A percentile compares a stretch with the other conserved stretches of the same genome.
Evolutionary conservation across 2,113 vertebrate species (phyloP).

Genomic region (Acanthochromis polyacanthus): DNA sequence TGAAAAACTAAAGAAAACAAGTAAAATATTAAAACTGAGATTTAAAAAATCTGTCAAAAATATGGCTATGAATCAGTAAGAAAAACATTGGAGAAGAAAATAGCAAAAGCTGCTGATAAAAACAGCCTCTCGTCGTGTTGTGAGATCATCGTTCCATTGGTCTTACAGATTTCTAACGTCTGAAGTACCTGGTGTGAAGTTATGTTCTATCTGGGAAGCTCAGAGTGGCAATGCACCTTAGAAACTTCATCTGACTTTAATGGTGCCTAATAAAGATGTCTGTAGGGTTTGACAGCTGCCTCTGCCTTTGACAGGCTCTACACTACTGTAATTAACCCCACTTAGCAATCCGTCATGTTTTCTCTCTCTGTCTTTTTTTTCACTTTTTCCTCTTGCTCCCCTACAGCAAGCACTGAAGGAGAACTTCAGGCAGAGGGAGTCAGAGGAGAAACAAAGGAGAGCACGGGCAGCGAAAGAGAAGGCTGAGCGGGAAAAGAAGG

Average conservation of each 20-base stretch:
- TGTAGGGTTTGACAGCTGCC: slow-evolving; percentile 56
- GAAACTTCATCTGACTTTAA: slow-evolving; percentile 54
- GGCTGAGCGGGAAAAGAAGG: slow-evolving; percentile 92
- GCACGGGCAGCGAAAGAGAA: slow-evolving; percentile 93
- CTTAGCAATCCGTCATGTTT: slow-evolving; percentile 58
- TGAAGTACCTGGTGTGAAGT: slow-evolving; percentile 1
- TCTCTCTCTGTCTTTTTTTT: slow-evolving; percentile 8
- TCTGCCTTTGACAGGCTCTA: slow-evolving; percentile 53
- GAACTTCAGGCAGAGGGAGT: slow-evolving; percentile 90
- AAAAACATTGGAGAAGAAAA: not conserved
- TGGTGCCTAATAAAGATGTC: slow-evolving; percentile 55
- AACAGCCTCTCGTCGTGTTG: not conserved
- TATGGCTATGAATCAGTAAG: not conserved
- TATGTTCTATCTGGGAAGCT: slow-evolving; percentile 11
- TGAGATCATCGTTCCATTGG: not conserved
- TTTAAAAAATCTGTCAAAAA: not conserved
- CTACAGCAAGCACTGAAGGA: slow-evolving; percentile 94
- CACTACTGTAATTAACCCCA: slow-evolving; percentile 72
- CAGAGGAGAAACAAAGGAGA: slow-evolving; percentile 93
- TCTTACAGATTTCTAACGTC: not conserved
- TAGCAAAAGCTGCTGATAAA: not conserved
- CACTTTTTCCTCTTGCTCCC: not conserved
- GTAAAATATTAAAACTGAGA: not conserved
- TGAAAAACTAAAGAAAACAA: not conserved
- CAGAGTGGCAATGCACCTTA: slow-evolving; percentile 20